Percentiles rank a stretch among this genome's conserved stretches.
phyloP scores from a whole-genome alignment of 2,113 vertebrate genomes.

The Taxidea taxus region DNA sequence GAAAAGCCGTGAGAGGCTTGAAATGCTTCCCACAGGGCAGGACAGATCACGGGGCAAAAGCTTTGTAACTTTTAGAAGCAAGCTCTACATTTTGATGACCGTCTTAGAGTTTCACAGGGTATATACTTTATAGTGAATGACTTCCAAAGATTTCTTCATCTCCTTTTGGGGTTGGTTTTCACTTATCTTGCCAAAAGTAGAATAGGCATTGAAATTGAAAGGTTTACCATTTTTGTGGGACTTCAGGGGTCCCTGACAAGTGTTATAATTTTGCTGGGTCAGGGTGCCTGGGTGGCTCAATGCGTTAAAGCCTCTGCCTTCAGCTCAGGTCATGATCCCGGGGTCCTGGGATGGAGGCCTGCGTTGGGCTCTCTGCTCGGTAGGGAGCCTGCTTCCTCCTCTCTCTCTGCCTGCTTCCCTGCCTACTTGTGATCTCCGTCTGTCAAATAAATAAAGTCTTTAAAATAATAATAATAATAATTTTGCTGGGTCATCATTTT shows the following conservation, averaged over 20 bases:
- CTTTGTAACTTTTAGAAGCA: neutral
- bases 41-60: neutral
- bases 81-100: neutral
- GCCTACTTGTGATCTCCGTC: no score
- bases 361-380: no score
- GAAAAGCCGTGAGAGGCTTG: neutral
- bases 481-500: neutral
- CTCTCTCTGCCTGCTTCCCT: no score
- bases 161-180: neutral
- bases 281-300: no score
- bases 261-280: neutral
- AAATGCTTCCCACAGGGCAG: neutral
- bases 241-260: neutral
- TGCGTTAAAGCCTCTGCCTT: no score
- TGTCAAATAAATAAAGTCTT: no score
- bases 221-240: neutral
- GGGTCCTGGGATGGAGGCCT: no score
- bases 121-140: neutral
- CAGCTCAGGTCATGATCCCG: no score
- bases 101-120: neutral
- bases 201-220: neutral
- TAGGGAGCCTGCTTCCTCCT: no score
- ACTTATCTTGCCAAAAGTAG: neutral
- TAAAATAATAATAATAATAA: no score
- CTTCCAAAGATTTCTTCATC: neutral